Conservation (phyloP, 2,888 invertebrate species). For the Catocala fraxini region DNA sequence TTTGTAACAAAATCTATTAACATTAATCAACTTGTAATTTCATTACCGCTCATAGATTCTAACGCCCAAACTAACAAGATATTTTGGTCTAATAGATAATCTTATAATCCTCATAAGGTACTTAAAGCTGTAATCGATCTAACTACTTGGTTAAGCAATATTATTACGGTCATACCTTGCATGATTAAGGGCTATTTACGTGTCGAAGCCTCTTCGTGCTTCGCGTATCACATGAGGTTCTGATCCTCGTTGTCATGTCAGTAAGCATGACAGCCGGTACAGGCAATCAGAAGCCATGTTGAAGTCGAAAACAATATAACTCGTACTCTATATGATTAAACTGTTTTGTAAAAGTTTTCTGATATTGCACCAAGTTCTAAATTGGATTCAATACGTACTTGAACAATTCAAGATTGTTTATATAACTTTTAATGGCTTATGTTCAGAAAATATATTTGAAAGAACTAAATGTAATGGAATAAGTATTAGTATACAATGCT, state of each 20-base stretch:
- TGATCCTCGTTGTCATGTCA: neutral
- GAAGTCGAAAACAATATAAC: neutral
- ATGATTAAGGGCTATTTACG: slow-evolving; percentile 7
- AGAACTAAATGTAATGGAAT: no score
- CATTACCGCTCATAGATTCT: no score
- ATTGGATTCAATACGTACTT: no score
- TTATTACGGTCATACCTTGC: slow-evolving; percentile 1
- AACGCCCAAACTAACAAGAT: neutral
- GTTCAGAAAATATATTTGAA: no score
- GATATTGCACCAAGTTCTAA: no score
- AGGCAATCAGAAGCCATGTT: slow-evolving; percentile 1
- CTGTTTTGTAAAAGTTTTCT: neutral
- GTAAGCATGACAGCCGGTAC: neutral
- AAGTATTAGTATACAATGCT: no score
- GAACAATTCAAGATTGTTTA: no score
- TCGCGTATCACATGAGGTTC: slow-evolving; percentile 5
- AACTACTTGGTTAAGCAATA: slow-evolving; percentile 2
- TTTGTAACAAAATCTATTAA: no score
- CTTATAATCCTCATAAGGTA: neutral
- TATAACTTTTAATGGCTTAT: no score
- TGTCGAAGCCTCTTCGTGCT: slow-evolving; percentile 8
- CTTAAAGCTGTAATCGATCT: neutral
- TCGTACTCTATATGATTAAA: neutral
- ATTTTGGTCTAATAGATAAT: neutral
- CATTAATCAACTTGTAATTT: no score